phyloP scores from a whole-genome alignment of 2,888 invertebrate species.

The Serripes groenlandicus region DNA sequence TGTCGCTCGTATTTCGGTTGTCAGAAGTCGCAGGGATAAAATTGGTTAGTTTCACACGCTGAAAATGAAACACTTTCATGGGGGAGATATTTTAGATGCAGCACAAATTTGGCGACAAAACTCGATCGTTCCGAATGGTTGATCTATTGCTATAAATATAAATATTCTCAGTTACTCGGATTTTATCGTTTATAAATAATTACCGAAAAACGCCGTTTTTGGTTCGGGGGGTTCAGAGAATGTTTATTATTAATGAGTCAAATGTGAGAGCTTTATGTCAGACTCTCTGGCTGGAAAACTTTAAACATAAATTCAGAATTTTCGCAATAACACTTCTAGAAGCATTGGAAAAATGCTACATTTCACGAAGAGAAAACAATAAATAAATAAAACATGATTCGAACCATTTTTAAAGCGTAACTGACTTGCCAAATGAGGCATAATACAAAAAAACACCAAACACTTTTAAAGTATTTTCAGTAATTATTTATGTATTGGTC shows the following conservation, averaged over 20 bases:
- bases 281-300: constrained; percentile 14
- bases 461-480: too few species aligned
- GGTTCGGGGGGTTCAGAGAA: constrained; percentile 6
- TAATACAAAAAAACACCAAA: too few species aligned
- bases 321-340: too few species aligned
- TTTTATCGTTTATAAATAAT: constrained; percentile 24
- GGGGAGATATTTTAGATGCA: constrained; percentile 23
- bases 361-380: too few species aligned
- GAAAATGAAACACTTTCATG: constrained; percentile 62
- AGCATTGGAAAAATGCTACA: too few species aligned
- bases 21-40: constrained; percentile 53
- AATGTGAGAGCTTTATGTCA: not conserved
- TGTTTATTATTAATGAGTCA: constrained; percentile 20
- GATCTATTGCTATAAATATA: constrained; percentile 20
- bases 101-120: constrained; percentile 27
- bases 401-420: too few species aligned
- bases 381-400: too few species aligned
- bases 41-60: constrained; percentile 62
- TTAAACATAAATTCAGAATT: constrained; percentile 17
- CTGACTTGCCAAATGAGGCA: too few species aligned
- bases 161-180: constrained; percentile 13
- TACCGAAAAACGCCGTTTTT: not conserved
- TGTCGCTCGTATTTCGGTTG: constrained; percentile 64
- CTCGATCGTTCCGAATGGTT: not conserved
- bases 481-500: too few species aligned